Evolutionary conservation across 2,888 invertebrate species (phyloP).

Genomic region (Lomographa bimaculata): DNA sequence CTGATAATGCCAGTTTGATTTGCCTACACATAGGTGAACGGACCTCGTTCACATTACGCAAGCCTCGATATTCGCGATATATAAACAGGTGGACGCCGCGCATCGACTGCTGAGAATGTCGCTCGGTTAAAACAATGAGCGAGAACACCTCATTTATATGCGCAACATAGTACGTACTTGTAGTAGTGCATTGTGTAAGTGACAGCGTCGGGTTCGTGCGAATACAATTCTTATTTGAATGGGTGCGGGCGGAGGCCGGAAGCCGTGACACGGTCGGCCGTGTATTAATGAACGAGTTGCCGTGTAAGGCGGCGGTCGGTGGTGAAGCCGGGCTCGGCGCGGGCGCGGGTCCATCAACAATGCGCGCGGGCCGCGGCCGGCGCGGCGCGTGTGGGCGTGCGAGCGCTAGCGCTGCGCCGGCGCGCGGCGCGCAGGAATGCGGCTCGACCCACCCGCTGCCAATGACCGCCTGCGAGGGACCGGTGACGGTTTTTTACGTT

Average conservation of each 20-base stretch:
- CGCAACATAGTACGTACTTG: slow-evolving; percentile 43
- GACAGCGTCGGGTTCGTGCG: slow-evolving; percentile 52
- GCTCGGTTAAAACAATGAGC: slow-evolving; percentile 38
- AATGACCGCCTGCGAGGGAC: slow-evolving; percentile 79
- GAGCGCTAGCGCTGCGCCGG: slow-evolving; percentile 65
- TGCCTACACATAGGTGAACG: slow-evolving; percentile 42
- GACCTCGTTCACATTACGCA: slow-evolving; percentile 35
- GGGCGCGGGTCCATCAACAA: slow-evolving; percentile 9
- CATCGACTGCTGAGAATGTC: slow-evolving; percentile 30
- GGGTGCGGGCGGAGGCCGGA: slow-evolving; percentile 62
- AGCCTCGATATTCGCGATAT: slow-evolving; percentile 30
- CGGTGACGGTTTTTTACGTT: slow-evolving; percentile 68
- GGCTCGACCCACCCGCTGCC: slow-evolving; percentile 78
- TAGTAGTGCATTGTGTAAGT: slow-evolving; percentile 53
- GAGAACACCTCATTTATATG: slow-evolving; percentile 41
- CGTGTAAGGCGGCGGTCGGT: slow-evolving; percentile 34
- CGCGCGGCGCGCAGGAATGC: slow-evolving; percentile 73
- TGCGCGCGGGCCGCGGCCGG: too few species aligned
- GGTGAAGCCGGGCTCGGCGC: slow-evolving; percentile 3
- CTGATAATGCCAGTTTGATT: slow-evolving; percentile 57
- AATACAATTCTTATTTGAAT: slow-evolving; percentile 73
- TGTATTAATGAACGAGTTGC: slow-evolving; percentile 70
- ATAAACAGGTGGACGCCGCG: slow-evolving; percentile 27
- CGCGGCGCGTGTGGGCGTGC: slow-evolving; percentile 67
- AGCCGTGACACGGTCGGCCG: slow-evolving; percentile 69